Base-by-base conservation (phyloP, 2,797 vertebrate genomes). In the Hypotaenidia philippensis region DNA sequence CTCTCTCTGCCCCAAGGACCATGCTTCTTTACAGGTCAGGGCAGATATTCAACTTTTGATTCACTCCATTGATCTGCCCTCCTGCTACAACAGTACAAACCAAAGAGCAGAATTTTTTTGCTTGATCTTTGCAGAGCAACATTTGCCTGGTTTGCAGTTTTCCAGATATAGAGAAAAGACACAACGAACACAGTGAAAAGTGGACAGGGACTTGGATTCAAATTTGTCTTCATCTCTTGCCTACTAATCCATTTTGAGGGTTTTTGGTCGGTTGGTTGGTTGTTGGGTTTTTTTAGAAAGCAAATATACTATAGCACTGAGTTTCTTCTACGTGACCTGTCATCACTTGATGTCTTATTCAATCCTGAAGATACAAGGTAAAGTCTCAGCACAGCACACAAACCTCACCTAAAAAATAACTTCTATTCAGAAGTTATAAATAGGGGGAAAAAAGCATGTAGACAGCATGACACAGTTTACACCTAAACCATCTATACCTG, bases 151-250 rank as follows among this genome's bases (percentile, higher is more conserved):
- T 52, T 87, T 80, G 49, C 45, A 45, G 32, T 82, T 94, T 87
- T 79, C 22, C 64, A 68, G 60, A 64, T 81, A 77, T 74, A 34
- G 27, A 52, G 23, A 64, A 74, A 52, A 64, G 34, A 44, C 21
- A 76, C 38, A 81, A 29, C 0, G 0, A 80, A 29, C 0, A 1
- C n/a, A 74, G 5, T 31, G 26, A 72, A 38, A 72, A 56, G 8
- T 17, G 4, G 31, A 74, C 23, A 63, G 23, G 4, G 8, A 50
- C 15, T 63, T 72, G 36, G 32, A 79, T 53, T 88, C 74, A 74
- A 38, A 70, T 72, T 40, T 84, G 8, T n/a, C 55, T 52, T 13
- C 32, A 74, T 66, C 22, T 5, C 34, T 59, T 49, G 5, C 56
- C 40, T 49, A 47, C 18, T 38, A 66, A 79, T 25, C 45, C 41